A percentile compares a stretch with the other conserved stretches of the same genome.
Evolutionary conservation across 2,113 vertebrate species (phyloP).

Genomic region (Gadus macrocephalus): DNA sequence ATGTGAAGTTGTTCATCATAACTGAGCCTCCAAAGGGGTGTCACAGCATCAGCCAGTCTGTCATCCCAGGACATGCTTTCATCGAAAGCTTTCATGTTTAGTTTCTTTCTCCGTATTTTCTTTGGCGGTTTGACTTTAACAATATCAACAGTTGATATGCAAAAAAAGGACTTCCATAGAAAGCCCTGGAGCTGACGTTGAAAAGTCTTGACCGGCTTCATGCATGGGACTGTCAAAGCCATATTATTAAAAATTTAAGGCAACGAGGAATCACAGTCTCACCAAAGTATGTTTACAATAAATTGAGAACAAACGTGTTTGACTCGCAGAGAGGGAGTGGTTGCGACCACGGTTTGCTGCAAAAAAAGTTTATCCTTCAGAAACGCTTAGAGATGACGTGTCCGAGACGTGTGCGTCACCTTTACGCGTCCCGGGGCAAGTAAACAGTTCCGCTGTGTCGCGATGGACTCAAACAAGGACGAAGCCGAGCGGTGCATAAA

Average conservation of each 20-base stretch:
- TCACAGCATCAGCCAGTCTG: slow-evolving; percentile 69
- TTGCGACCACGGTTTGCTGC: too few species aligned
- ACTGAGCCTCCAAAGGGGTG: slow-evolving; percentile 79
- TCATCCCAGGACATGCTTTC: slow-evolving; percentile 64
- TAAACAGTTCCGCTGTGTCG: slow-evolving; percentile 73
- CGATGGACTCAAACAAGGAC: slow-evolving; percentile 98
- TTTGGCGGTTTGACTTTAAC: background rate
- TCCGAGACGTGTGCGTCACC: slow-evolving; percentile 46
- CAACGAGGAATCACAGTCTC: background rate
- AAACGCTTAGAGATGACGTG: slow-evolving; percentile 20
- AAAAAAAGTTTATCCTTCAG: too few species aligned
- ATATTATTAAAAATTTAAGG: slow-evolving; percentile 12
- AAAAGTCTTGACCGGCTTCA: slow-evolving; percentile 16
- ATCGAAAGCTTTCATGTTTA: slow-evolving; percentile 4
- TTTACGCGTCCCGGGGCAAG: slow-evolving; percentile 47
- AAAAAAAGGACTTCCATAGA: background rate
- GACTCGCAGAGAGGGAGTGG: too few species aligned
- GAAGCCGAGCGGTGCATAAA: slow-evolving; percentile 93
- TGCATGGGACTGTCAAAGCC: slow-evolving; percentile 11
- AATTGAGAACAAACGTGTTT: too few species aligned
- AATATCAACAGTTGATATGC: slow-evolving; percentile 18
- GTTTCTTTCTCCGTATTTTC: slow-evolving; percentile 28
- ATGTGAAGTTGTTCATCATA: slow-evolving; percentile 81
- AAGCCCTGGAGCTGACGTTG: background rate
- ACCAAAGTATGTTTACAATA: background rate